A percentile compares a stretch with the other conserved stretches of the same genome.
phyloP scores from a whole-genome alignment of 2,797 vertebrate species.

The Macroramphosus scolopax region DNA sequence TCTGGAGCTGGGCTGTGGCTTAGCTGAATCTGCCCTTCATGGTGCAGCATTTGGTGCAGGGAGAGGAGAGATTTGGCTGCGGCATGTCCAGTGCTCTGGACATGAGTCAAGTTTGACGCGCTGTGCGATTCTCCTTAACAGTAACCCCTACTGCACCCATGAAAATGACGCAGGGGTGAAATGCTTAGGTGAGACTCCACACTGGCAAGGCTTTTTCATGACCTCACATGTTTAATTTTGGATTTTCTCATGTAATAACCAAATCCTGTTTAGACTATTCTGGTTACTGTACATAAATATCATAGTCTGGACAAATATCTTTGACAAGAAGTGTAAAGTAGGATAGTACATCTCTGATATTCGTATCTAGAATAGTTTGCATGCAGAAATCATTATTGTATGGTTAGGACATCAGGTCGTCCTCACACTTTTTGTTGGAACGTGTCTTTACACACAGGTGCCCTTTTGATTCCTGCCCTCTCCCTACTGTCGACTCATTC shows the following conservation, averaged over 20 bases:
- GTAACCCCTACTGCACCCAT: conserved; percentile 64
- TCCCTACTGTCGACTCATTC: conserved; percentile 71
- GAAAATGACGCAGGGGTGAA: conserved; percentile 70
- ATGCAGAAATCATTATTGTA: not conserved
- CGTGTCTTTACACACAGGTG: conserved; percentile 50
- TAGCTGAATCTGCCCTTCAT: conserved; percentile 54
- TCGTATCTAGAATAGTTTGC: not conserved
- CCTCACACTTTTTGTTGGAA: not conserved
- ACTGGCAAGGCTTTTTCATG: not conserved
- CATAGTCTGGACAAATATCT: too few species aligned
- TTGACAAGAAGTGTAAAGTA: too few species aligned
- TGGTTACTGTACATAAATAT: too few species aligned
- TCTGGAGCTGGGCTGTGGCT: conserved; percentile 75
- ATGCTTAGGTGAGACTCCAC: conserved; percentile 72
- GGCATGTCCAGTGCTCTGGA: conserved; percentile 71
- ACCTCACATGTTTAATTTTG: not conserved
- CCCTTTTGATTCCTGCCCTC: conserved; percentile 68
- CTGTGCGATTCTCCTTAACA: conserved; percentile 60
- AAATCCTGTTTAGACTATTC: too few species aligned
- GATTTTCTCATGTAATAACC: too few species aligned
- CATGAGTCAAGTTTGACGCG: conserved; percentile 70
- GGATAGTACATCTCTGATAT: too few species aligned
- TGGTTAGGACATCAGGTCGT: too few species aligned
- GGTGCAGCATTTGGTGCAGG: conserved; percentile 51
- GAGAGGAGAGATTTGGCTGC: conserved; percentile 65